Conservation (phyloP, 2,888 invertebrate species). For the Cryptops parisi region DNA sequence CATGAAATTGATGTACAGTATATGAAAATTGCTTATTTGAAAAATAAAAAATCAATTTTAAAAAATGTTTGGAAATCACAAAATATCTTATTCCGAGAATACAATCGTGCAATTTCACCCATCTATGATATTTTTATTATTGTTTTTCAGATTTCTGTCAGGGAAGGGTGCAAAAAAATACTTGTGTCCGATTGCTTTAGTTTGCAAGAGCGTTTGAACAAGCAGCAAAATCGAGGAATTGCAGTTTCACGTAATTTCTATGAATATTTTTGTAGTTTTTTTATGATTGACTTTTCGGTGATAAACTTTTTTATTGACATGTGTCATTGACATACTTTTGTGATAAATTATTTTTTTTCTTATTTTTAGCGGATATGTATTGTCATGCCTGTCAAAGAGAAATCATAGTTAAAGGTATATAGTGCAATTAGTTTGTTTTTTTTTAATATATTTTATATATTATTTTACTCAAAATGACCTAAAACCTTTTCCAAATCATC, state of each 20-base stretch:
- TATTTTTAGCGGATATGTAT: conserved; percentile 50
- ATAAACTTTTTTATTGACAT: too few relatives aligned
- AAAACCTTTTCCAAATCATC: too few relatives aligned
- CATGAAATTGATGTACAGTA: too few relatives aligned
- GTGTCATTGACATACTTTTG: too few relatives aligned
- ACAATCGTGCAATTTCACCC: conserved; percentile 1
- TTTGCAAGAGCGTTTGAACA: conserved; percentile 63
- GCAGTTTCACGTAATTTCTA: conserved; percentile 40
- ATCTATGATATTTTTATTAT: neutral
- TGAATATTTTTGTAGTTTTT: neutral
- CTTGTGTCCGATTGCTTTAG: conserved; percentile 81
- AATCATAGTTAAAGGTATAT: conserved; percentile 51
- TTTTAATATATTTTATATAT: conserved; percentile 12
- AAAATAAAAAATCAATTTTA: too few relatives aligned
- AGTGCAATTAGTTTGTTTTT: conserved; percentile 11
- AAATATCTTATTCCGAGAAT: too few relatives aligned
- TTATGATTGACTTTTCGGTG: too few relatives aligned
- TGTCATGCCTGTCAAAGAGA: conserved; percentile 66
- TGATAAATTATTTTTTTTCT: conserved; percentile 7
- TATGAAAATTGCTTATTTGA: too few relatives aligned
- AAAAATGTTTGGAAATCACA: too few relatives aligned
- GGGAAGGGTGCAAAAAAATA: conserved; percentile 79
- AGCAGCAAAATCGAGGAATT: conserved; percentile 61
- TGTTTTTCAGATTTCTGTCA: conserved; percentile 53
- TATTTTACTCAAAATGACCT: too few relatives aligned